phyloP scores from a whole-genome alignment of 2,113 vertebrate genomes.

The Picathartes gymnocephalus region DNA sequence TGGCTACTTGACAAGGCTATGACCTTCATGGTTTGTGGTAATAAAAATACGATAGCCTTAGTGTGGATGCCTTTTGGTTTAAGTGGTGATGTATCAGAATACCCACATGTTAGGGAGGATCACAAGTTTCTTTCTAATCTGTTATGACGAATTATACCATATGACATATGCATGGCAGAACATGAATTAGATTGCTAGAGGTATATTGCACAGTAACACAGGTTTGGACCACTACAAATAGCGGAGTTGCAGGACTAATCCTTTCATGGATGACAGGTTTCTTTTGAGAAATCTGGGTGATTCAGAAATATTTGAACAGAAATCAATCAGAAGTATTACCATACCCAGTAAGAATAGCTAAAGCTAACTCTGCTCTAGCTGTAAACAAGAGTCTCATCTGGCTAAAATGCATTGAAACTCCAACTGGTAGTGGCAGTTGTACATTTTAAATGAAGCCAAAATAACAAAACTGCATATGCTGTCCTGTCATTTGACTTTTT shows the following conservation, averaged over 20 bases:
- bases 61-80: constrained; percentile 17
- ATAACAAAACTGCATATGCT: not conserved
- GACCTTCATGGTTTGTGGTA: not conserved
- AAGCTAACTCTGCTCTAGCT: not conserved
- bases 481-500: not conserved
- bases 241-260: not conserved
- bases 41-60: constrained; percentile 7
- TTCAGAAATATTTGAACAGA: not conserved
- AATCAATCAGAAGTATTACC: not conserved
- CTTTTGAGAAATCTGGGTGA: not conserved
- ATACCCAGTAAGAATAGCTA: not conserved
- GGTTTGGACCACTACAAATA: not conserved
- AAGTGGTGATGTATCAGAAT: not conserved
- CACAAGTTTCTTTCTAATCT: not conserved
- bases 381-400: not conserved
- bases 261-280: not conserved
- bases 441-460: not conserved
- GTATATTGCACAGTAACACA: not conserved
- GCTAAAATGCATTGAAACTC: not conserved
- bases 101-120: not conserved
- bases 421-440: not conserved
- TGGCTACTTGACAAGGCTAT: not conserved
- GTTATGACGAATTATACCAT: not conserved
- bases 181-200: not conserved
- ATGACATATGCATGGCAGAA: not conserved